Evolutionary conservation across 2,888 invertebrate species (phyloP).

Genomic region (Aricia artaxerxes): DNA sequence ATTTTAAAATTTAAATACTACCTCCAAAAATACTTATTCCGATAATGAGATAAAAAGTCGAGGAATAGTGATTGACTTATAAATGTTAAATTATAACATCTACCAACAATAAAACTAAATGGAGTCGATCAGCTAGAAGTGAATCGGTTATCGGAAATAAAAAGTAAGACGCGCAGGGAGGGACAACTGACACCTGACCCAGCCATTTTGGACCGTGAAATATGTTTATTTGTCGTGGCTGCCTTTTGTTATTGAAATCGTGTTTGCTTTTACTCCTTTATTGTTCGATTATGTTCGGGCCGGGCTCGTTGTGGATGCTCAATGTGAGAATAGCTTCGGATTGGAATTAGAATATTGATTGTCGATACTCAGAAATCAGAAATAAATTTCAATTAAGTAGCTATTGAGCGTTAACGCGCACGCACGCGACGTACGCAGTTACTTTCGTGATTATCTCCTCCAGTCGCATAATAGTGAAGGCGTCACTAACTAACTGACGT

Average conservation of each 20-base stretch:
- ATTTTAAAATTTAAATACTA: not conserved
- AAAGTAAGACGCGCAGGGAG: slow-evolving; percentile 58
- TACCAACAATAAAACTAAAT: slow-evolving; percentile 54
- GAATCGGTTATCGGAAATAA: slow-evolving; percentile 72
- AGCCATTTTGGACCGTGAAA: slow-evolving; percentile 80
- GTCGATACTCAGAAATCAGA: slow-evolving; percentile 79
- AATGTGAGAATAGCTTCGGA: slow-evolving; percentile 71
- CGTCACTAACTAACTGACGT: slow-evolving; percentile 56
- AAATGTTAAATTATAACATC: slow-evolving; percentile 38
- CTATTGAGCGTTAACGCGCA: slow-evolving; percentile 67
- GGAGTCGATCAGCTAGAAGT: slow-evolving; percentile 65
- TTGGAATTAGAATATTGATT: slow-evolving; percentile 77
- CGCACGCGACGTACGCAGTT: slow-evolving; percentile 57
- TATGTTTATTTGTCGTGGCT: slow-evolving; percentile 80
- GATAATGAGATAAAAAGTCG: slow-evolving; percentile 15
- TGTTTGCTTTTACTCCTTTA: slow-evolving; percentile 80
- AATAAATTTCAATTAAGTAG: slow-evolving; percentile 79
- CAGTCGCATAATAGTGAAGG: slow-evolving; percentile 51
- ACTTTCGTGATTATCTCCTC: slow-evolving; percentile 70
- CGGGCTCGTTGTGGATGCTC: slow-evolving; percentile 74
- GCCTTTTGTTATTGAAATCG: slow-evolving; percentile 79
- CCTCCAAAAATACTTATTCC: not conserved
- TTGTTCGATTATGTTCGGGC: slow-evolving; percentile 76
- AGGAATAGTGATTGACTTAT: slow-evolving; percentile 28
- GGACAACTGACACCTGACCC: slow-evolving; percentile 76